Base-by-base conservation (phyloP, 2,888 invertebrate genomes). In the Synanthedon tipuliformis region DNA sequence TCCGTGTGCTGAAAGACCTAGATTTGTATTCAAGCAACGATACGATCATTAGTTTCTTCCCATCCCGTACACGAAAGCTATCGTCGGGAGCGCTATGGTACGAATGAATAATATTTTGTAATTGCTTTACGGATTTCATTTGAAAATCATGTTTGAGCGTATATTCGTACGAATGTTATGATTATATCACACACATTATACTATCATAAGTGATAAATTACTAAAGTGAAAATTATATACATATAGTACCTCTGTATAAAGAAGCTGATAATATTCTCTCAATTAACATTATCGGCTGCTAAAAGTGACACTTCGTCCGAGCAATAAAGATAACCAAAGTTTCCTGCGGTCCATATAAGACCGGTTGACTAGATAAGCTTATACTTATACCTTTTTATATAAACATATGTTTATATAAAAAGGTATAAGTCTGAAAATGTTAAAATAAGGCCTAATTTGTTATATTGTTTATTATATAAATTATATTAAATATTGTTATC, bases 1-100 rank as follows among this genome's bases (percentile, higher is more conserved):
- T 59, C 66, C 67, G 64, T 66, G 62, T 62, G 73, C 77, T 81
- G 81, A 80, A 85, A 85, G 79, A 77, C 76, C 75, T 75, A 70
- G 80, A 84, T 86, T 82, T 77, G 79, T 85, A 86, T 86, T 86
- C 86, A 78, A 76, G 76, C 68, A 73, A 69, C 81, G 85, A 81
- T 81, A 81, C 75, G 69, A 78, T 82, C 84, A 83, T 85, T 85
- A 84, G 82, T 81, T 86, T 82, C 81, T 77, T 81, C 75, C 71
- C 75, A 82, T 82, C 73, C 71, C 72, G 69, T 73, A 75, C 75
- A 75, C 71, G 75, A 76, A 75, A 73, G 65, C 69, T 73, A 76
- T 76, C 73, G 66, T 72, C 64, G 69, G 64, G 63, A 69, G 66
- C 66, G 72, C 59, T 73, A 74, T 66, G 71, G 67, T 60, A 58